Evolutionary conservation across 2,888 invertebrate species (phyloP).

Genomic region (Cosmia trapezina): DNA sequence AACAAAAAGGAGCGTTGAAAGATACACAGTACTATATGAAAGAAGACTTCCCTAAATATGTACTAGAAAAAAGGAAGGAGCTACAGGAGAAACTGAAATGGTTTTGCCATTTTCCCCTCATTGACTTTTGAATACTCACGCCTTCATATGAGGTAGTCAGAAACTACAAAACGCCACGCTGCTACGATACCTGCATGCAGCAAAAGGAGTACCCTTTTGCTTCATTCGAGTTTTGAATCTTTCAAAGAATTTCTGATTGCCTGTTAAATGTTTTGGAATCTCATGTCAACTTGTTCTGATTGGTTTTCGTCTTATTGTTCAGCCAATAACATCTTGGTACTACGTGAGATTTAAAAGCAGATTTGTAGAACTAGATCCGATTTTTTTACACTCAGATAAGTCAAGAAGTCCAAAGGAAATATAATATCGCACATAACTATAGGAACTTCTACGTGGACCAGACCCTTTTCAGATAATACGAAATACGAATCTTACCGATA

Average conservation of each 20-base stretch:
- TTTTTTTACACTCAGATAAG: neutral
- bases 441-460: constrained; percentile 6
- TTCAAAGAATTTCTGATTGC: neutral
- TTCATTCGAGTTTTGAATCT: no score
- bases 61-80: no score
- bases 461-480: constrained; percentile 43
- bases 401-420: constrained; percentile 1
- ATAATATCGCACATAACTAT: constrained; percentile 4
- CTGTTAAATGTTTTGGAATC: neutral
- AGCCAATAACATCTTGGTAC: neutral
- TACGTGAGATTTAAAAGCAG: neutral
- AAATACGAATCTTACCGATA: constrained; percentile 50
- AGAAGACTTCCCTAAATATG: no score
- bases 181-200: no score
- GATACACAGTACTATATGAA: no score
- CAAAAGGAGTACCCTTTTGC: no score
- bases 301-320: no score
- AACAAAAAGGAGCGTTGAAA: no score
- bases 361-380: neutral
- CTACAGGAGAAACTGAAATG: no score
- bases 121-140: no score
- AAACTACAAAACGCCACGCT: no score
- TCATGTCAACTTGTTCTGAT: neutral
- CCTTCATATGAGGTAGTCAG: no score
- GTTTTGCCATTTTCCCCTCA: neutral